Evolutionary conservation across 2,113 vertebrate genomes (phyloP).

Genomic region (Trematomus loennbergii): DNA sequence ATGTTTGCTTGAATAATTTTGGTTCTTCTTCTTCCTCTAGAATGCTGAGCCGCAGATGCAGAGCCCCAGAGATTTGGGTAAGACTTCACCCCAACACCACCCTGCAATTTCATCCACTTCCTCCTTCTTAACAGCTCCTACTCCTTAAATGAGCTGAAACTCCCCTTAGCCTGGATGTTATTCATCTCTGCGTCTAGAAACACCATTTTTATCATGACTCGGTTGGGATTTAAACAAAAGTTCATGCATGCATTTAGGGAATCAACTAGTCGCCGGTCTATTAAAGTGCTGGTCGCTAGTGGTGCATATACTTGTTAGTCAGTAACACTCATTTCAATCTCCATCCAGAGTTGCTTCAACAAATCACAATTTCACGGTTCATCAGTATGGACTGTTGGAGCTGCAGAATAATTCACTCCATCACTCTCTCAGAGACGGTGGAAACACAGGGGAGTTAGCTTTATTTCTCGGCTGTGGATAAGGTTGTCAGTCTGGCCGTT

Average conservation of each 20-base stretch:
- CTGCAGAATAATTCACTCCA: constrained; percentile 46
- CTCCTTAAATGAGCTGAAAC: constrained; percentile 7
- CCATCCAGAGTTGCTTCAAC: constrained; percentile 31
- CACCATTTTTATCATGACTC: not conserved
- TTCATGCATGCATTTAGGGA: not conserved
- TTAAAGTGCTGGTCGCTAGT: constrained; percentile 28
- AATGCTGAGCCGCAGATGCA: constrained; percentile 75
- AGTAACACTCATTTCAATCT: constrained; percentile 43
- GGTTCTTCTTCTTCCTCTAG: constrained; percentile 70
- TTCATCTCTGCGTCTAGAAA: constrained; percentile 20
- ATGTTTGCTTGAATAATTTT: constrained; percentile 47
- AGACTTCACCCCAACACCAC: constrained; percentile 59
- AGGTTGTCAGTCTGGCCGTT: constrained; percentile 47
- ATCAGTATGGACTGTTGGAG: constrained; percentile 28
- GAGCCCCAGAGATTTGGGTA: constrained; percentile 79
- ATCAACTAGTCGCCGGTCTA: constrained; percentile 26
- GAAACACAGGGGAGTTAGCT: constrained; percentile 29
- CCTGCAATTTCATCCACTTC: constrained; percentile 22
- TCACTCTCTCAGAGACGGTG: constrained; percentile 31
- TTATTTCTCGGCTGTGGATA: constrained; percentile 38
- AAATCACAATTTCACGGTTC: constrained; percentile 54
- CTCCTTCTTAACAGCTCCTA: constrained; percentile 4
- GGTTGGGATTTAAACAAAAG: not conserved
- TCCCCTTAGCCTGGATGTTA: constrained; percentile 3
- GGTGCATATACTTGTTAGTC: constrained; percentile 27